A percentile compares a stretch with the other conserved stretches of the same genome.
These are phyloP conservation scores for Tetramorium parvispinum DNA, from an alignment of 1,140 invertebrate genomes.

Conservation along the genomic window DNA sequence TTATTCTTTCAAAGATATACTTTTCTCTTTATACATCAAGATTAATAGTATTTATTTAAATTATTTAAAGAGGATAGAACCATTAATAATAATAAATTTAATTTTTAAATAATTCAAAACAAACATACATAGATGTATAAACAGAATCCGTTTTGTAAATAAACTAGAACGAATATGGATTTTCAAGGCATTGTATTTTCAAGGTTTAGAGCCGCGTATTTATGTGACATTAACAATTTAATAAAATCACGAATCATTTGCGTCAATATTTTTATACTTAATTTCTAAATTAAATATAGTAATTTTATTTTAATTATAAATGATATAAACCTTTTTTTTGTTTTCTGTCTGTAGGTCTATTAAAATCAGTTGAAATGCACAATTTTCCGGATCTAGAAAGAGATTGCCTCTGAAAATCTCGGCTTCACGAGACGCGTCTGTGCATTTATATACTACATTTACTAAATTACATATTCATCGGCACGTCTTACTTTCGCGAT, in stretches of 20 bases:
- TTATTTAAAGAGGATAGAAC: too few species aligned
- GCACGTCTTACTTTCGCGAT: slow-evolving; percentile 8
- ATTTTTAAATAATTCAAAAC: not conserved
- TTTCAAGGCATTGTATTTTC: not conserved
- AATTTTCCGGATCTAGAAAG: not conserved
- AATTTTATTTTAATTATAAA: not conserved
- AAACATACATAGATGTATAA: not conserved
- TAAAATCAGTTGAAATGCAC: not conserved
- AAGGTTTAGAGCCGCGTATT: not conserved
- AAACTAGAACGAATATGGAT: not conserved
- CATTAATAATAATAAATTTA: not conserved
- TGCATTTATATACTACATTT: not conserved
- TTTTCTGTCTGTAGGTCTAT: not conserved
- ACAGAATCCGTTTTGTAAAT: not conserved
- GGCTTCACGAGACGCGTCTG: not conserved
- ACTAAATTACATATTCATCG: not conserved
- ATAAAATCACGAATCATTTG: slow-evolving; percentile 6
- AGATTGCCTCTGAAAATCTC: not conserved
- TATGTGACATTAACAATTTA: not conserved
- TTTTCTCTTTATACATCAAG: not conserved
- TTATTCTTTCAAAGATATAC: too few species aligned
- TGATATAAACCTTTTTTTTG: not conserved
- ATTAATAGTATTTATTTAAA: too few species aligned
- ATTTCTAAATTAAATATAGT: not conserved
- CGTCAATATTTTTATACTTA: not conserved